phyloP scores from a whole-genome alignment of 2,888 invertebrate genomes.

The Erynnis tages region DNA sequence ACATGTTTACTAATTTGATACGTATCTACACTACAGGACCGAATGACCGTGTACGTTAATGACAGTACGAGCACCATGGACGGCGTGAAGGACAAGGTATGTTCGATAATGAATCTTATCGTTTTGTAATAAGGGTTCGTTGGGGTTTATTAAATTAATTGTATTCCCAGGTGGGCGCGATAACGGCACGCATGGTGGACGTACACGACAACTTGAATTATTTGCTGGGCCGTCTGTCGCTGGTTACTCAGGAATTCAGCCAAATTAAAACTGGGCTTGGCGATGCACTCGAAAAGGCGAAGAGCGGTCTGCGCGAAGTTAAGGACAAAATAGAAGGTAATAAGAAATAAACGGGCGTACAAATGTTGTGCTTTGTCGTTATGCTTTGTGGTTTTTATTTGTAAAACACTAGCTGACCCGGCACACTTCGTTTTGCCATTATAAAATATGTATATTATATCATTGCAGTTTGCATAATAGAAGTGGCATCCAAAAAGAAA shows the following conservation, averaged over 20 bases:
- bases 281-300: conserved; percentile 86
- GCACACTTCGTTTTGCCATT: no score
- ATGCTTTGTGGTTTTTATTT: no score
- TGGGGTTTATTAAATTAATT: background rate
- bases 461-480: no score
- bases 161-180: conserved; percentile 84
- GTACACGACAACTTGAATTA: conserved; percentile 92
- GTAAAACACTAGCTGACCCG: no score
- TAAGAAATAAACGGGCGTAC: background rate
- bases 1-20: conserved; percentile 25
- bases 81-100: conserved; percentile 88
- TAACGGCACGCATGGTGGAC: conserved; percentile 88
- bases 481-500: no score
- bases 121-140: conserved; percentile 7
- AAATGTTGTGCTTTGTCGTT: no score
- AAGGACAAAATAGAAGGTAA: conserved; percentile 59
- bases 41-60: conserved; percentile 90
- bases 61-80: conserved; percentile 89
- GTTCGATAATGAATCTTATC: conserved; percentile 29
- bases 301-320: conserved; percentile 83
- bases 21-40: conserved; percentile 82
- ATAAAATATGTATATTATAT: no score
- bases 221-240: conserved; percentile 87
- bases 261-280: conserved; percentile 89
- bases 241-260: conserved; percentile 93